Conservation (phyloP, 2,888 invertebrate species). For the Tribolium freemani region DNA sequence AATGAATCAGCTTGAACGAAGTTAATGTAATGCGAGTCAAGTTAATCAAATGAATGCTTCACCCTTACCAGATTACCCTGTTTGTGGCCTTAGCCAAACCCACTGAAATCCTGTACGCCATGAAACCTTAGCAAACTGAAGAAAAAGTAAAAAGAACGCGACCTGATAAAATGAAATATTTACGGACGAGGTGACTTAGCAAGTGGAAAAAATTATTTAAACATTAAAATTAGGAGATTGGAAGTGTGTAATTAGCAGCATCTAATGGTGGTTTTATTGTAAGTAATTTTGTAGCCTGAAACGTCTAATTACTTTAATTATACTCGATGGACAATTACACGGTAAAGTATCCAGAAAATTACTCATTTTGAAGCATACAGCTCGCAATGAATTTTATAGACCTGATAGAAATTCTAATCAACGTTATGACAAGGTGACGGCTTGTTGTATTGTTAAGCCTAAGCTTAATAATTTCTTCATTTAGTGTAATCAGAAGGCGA, state of each 20-base stretch:
- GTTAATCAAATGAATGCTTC: slow-evolving; percentile 37
- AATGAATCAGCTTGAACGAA: slow-evolving; percentile 14
- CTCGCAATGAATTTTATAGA: slow-evolving; percentile 22
- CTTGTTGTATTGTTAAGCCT: slow-evolving; percentile 22
- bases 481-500: slow-evolving; percentile 34
- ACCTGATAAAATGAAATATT: slow-evolving; percentile 16
- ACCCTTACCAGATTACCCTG: slow-evolving; percentile 28
- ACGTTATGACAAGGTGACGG: slow-evolving; percentile 32
- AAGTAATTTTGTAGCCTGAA: slow-evolving; percentile 38
- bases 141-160: not conserved
- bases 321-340: slow-evolving; percentile 44
- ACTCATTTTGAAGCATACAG: slow-evolving; percentile 31
- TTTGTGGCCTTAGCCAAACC: slow-evolving; percentile 22
- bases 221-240: slow-evolving; percentile 26
- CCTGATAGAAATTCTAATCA: slow-evolving; percentile 35
- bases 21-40: slow-evolving; percentile 33
- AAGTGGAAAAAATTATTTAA: slow-evolving; percentile 18
- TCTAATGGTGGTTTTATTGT: slow-evolving; percentile 37
- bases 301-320: slow-evolving; percentile 45
- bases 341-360: slow-evolving; percentile 44
- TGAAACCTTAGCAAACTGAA: slow-evolving; percentile 17
- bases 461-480: slow-evolving; percentile 37
- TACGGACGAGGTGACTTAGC: slow-evolving; percentile 12
- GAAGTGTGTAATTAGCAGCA: slow-evolving; percentile 26
- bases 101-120: slow-evolving; percentile 24